Conservation (phyloP, 2,797 vertebrate genomes). For the Enteromius treurensis region DNA sequence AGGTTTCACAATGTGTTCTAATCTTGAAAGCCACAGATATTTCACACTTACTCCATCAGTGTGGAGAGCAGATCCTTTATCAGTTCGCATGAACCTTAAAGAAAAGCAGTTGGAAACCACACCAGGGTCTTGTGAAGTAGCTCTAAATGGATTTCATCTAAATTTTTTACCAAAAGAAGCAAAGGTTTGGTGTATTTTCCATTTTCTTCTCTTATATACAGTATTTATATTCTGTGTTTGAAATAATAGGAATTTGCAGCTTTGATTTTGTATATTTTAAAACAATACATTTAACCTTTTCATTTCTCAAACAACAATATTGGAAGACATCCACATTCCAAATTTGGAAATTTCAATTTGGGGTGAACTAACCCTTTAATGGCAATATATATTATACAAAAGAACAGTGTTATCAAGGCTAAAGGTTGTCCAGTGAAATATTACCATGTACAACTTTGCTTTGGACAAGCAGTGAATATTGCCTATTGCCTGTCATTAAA, state of each 20-base stretch:
- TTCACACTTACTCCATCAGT: conserved; percentile 24
- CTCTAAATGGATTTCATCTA: not conserved
- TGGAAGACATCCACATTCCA: not conserved
- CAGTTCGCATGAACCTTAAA: not conserved
- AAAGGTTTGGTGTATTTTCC: not conserved
- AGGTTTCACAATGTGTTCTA: conserved; percentile 10
- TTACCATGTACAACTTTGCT: not conserved
- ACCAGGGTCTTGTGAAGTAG: not conserved
- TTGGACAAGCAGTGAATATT: too few relatives aligned
- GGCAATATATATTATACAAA: too few relatives aligned
- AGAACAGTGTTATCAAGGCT: too few relatives aligned
- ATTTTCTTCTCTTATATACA: not conserved
- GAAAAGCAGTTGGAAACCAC: conserved; percentile 6
- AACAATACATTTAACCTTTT: not conserved
- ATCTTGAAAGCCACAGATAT: conserved; percentile 34
- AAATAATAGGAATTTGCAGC: not conserved
- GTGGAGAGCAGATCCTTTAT: not conserved
- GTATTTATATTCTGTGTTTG: not conserved
- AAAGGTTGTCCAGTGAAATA: not conserved
- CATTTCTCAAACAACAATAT: not conserved
- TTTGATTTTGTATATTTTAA: not conserved
- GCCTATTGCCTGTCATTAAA: not conserved
- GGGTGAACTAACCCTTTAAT: too few relatives aligned
- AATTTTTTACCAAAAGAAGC: not conserved
- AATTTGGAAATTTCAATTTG: not conserved